These are phyloP conservation scores for Eremobia ochroleuca DNA, from an alignment of 2,888 invertebrate genomes.

Conservation along the genomic window DNA sequence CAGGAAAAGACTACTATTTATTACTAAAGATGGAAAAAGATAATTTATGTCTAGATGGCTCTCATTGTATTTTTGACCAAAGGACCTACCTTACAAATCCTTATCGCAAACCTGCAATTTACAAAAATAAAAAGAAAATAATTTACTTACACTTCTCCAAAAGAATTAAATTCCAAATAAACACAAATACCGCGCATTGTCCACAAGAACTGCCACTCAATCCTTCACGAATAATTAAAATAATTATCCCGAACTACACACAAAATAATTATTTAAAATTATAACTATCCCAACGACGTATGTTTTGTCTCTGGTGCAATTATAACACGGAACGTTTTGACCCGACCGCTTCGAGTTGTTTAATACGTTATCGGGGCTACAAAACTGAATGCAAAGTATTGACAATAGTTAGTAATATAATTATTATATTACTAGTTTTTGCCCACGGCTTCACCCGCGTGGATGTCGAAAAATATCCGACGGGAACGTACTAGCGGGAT, in stretches of 20 bases:
- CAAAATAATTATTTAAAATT: constrained; percentile 13
- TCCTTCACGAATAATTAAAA: constrained; percentile 20
- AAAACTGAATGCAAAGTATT: constrained; percentile 18
- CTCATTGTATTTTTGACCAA: background rate
- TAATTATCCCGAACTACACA: constrained; percentile 5
- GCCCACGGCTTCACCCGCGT: no score
- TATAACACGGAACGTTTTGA: constrained; percentile 13
- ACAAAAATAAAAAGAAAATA: background rate
- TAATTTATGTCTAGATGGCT: background rate
- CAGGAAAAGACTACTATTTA: no score
- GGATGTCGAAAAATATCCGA: no score
- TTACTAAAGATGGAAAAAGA: no score
- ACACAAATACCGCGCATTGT: constrained; percentile 44
- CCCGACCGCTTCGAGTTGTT: background rate
- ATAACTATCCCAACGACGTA: constrained; percentile 13
- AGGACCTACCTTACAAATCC: background rate
- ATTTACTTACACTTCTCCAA: constrained; percentile 50
- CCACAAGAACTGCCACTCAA: constrained; percentile 28
- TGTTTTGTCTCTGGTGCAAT: background rate
- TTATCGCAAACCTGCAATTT: no score
- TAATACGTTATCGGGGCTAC: constrained; percentile 28
- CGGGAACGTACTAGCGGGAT: no score
- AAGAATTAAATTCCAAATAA: constrained; percentile 38
- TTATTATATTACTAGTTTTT: no score
- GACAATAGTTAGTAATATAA: constrained; percentile 24